Percentiles rank a stretch among this genome's conserved stretches.
These are phyloP conservation scores for Phoxinus dragarum DNA, from an alignment of 2,797 vertebrate species.

Conservation along the genomic window DNA sequence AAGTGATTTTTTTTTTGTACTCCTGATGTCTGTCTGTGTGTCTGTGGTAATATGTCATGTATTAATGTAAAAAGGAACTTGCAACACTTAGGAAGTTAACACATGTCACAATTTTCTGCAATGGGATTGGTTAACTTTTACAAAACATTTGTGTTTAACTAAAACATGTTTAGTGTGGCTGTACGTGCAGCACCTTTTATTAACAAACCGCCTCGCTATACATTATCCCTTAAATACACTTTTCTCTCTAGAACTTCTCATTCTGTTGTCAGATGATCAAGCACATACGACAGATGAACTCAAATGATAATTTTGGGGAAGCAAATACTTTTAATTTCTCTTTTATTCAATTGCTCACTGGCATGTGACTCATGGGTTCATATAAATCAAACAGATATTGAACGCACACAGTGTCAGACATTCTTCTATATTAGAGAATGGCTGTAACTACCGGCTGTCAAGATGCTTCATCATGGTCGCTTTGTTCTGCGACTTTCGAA, in stretches of 20 bases:
- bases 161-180: neutral
- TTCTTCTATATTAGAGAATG: neutral
- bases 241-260: neutral
- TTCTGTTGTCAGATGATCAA: neutral
- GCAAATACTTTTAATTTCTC: slow-evolving; percentile 4
- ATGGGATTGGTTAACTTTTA: neutral
- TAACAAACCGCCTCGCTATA: too few relatives aligned
- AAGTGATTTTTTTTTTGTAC: neutral
- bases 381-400: slow-evolving; percentile 31
- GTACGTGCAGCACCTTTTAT: too few relatives aligned
- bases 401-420: slow-evolving; percentile 14
- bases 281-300: neutral
- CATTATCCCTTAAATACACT: too few relatives aligned
- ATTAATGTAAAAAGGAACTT: slow-evolving; percentile 8
- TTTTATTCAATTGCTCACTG: slow-evolving; percentile 4
- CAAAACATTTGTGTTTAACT: too few relatives aligned
- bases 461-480: slow-evolving; percentile 8
- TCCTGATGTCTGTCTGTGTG: neutral
- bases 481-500: slow-evolving; percentile 29
- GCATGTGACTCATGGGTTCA: slow-evolving; percentile 12
- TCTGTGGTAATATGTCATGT: neutral
- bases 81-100: neutral
- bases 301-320: neutral
- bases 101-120: neutral
- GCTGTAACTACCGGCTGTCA: slow-evolving; percentile 16